A percentile compares a stretch with the other conserved stretches of the same genome.
Conservation (phyloP, 1,140 invertebrate species). For the Drosophila erecta region DNA sequence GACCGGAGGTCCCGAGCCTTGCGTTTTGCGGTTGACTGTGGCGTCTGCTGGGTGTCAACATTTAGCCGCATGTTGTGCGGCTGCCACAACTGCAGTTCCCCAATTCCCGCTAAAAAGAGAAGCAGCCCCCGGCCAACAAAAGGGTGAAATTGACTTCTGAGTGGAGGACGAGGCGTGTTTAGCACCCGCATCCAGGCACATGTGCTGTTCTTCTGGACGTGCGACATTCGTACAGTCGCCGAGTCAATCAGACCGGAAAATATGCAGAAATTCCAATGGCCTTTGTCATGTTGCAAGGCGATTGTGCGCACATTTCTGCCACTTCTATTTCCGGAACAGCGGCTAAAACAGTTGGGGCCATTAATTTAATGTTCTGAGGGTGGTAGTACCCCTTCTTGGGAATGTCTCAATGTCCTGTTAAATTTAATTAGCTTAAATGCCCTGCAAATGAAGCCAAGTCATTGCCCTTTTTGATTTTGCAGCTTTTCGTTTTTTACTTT, state of each 20-base stretch:
- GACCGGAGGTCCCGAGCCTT: conserved; percentile 5
- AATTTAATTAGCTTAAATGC: no score
- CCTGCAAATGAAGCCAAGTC: no score
- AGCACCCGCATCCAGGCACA: conserved; percentile 49
- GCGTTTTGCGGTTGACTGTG: conserved; percentile 54
- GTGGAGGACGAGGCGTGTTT: conserved; percentile 6
- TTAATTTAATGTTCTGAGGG: no score
- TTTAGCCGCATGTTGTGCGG: conserved; percentile 52
- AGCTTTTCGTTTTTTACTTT: background rate
- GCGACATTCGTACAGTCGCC: conserved; percentile 26
- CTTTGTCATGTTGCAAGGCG: conserved; percentile 4
- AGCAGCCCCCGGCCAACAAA: conserved; percentile 17
- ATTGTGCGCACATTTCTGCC: background rate
- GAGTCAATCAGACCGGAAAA: conserved; percentile 24
- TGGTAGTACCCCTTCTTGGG: no score
- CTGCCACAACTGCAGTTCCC: conserved; percentile 24
- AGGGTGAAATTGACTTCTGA: conserved; percentile 44
- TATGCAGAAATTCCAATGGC: background rate
- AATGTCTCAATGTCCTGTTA: no score
- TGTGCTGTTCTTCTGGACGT: conserved; percentile 13
- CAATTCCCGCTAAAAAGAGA: conserved; percentile 21
- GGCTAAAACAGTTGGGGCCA: no score
- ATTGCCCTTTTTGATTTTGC: background rate
- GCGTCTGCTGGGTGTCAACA: conserved; percentile 77
- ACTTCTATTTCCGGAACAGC: conserved; percentile 1